Conservation (phyloP, 2,113 vertebrate genomes). For the Brienomyrus longianalis region DNA sequence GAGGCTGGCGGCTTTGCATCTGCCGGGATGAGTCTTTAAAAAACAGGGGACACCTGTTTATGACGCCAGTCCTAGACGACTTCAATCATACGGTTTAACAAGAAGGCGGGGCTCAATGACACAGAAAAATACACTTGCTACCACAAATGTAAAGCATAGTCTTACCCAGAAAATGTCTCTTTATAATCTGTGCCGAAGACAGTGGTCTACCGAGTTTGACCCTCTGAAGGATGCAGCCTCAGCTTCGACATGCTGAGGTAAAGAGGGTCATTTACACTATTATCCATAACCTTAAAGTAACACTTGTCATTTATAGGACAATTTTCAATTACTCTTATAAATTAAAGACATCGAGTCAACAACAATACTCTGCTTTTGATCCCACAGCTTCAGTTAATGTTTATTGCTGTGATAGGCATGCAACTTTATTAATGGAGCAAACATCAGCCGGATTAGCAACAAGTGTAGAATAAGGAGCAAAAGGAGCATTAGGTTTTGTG, state of each 20-base stretch:
- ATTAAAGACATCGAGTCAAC: neutral
- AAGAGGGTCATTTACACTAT: neutral
- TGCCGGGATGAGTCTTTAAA: conserved; percentile 25
- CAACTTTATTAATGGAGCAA: neutral
- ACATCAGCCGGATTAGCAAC: neutral
- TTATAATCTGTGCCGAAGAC: conserved; percentile 1
- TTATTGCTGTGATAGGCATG: neutral
- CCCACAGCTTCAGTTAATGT: neutral
- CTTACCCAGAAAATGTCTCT: conserved; percentile 1
- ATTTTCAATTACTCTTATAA: neutral
- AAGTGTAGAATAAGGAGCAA: neutral
- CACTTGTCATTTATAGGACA: neutral
- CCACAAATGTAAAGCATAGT: conserved; percentile 15
- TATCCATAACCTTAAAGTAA: neutral
- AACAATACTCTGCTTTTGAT: neutral
- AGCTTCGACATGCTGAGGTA: neutral
- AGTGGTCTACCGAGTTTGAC: neutral
- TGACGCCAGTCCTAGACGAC: conserved; percentile 23
- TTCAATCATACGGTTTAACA: conserved; percentile 21
- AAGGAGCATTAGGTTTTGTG: neutral
- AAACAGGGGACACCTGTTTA: conserved; percentile 39
- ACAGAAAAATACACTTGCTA: conserved; percentile 13
- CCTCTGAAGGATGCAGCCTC: neutral
- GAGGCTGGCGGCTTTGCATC: neutral
- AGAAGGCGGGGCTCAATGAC: conserved; percentile 12